phyloP scores from a whole-genome alignment of 2,888 invertebrate genomes.

The Steinernema scapterisci region DNA sequence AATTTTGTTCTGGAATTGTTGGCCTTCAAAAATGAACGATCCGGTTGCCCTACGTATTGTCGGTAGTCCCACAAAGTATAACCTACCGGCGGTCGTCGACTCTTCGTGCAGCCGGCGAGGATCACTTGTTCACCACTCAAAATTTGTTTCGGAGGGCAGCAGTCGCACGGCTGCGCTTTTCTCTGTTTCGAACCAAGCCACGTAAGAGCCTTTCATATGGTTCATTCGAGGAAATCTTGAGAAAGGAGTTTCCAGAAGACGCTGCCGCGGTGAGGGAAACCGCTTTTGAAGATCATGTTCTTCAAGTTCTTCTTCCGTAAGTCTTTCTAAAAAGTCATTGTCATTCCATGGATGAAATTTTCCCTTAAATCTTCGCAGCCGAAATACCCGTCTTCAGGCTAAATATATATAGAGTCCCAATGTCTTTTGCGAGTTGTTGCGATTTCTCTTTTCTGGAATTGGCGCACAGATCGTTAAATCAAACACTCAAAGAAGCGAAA shows the following conservation, averaged over 20 bases:
- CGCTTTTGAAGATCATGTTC: neutral
- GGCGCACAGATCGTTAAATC: neutral
- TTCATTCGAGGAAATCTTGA: too few relatives aligned
- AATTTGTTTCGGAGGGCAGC: neutral
- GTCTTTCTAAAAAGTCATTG: too few relatives aligned
- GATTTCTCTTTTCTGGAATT: neutral
- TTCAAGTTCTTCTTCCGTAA: slow-evolving; percentile 25
- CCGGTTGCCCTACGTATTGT: neutral
- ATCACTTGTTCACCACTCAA: slow-evolving; percentile 15
- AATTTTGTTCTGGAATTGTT: neutral
- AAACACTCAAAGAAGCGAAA: neutral
- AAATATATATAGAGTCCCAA: too few relatives aligned
- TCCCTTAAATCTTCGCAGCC: too few relatives aligned
- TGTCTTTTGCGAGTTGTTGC: neutral
- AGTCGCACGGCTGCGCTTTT: neutral
- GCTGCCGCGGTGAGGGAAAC: too few relatives aligned
- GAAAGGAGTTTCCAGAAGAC: too few relatives aligned
- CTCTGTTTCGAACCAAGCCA: neutral
- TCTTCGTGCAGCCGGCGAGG: neutral
- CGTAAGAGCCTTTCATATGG: neutral
- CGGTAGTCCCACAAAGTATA: neutral
- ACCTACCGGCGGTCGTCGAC: neutral
- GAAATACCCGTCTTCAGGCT: too few relatives aligned
- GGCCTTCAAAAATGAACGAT: too few relatives aligned
- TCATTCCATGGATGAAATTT: too few relatives aligned